phyloP scores from a whole-genome alignment of 1,140 invertebrate species.

The Drosophila mojavensis region DNA sequence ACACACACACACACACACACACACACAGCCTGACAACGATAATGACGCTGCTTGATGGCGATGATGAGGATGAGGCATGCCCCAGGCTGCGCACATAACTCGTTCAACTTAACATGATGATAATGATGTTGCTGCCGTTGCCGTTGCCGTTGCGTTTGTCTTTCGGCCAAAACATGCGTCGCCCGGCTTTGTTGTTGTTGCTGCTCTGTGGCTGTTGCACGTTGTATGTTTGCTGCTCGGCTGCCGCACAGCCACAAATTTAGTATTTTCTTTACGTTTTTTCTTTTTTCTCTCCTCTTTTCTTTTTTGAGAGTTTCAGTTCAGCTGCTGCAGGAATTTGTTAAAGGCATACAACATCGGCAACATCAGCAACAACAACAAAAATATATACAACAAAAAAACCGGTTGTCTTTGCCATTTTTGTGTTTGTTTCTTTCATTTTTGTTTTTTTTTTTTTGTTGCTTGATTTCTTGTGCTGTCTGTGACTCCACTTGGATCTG shows the following conservation, averaged over 20 bases:
- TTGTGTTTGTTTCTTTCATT: background rate
- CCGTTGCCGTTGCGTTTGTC: constrained; percentile 28
- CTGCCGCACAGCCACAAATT: constrained; percentile 23
- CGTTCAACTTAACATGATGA: constrained; percentile 37
- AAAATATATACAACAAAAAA: constrained; percentile 21
- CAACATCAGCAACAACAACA: constrained; percentile 15
- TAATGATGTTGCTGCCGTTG: constrained; percentile 25
- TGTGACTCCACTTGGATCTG: constrained; percentile 27
- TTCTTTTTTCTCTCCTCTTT: background rate
- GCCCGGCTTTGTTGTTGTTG: constrained; percentile 12
- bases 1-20: constrained; percentile 32
- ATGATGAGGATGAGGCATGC: constrained; percentile 29
- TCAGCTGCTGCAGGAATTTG: constrained; percentile 61
- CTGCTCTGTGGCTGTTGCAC: constrained; percentile 11
- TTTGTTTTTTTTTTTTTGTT: background rate
- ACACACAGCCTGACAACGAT: constrained; percentile 3
- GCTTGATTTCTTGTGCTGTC: background rate
- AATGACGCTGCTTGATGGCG: constrained; percentile 14
- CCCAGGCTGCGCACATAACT: constrained; percentile 32
- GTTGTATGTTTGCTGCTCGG: constrained; percentile 13
- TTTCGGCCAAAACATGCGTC: constrained; percentile 54
- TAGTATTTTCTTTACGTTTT: constrained; percentile 15
- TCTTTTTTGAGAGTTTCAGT: constrained; percentile 8
- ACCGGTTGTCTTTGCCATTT: constrained; percentile 64
- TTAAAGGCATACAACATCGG: constrained; percentile 54